Evolutionary conservation across 1,140 invertebrate species (phyloP), one percentile per base, ranked within the genome.

Genomic region (Orchesella cincta): DNA sequence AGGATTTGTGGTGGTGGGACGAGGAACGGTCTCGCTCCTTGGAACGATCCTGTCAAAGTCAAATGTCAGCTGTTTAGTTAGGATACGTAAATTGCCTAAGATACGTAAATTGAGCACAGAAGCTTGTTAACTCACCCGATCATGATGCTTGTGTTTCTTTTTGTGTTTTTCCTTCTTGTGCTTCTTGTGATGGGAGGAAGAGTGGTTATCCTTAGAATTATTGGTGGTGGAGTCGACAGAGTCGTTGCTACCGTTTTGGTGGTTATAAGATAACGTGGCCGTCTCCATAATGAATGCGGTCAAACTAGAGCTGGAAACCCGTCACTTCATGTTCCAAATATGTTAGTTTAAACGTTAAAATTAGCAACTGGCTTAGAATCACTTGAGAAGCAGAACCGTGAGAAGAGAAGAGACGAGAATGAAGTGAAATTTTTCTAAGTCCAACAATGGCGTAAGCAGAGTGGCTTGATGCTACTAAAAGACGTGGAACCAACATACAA

Each of bases 1-100:
- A 86, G 73, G 87, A 88, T 33, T 88, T 86, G 75, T 86, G 84
- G 51, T 86, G 84, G 39, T 82, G 83, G 33, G 84, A 83, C 33
- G 84, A 83, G 80, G 83, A 84, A 79, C 83, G 83, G 23, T 67
- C 31, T 14, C 62, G 62, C 26, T 67, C 62, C 8, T 33, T 29
- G 8, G 62, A 67, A 33, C 62, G 62, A 29, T 67, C 62, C 62
- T 67, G n/a, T 31, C 29, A 57, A 46, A 46, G 5, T 8, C 39
- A 57, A n/a, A n/a, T n/a, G 18, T 46, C 39, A 46, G 5, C 39
- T 46, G 39, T 8, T 46, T 8, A 46, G 5, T 5, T 8, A 18
- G 39, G 5, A 46, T 5, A 18, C 39, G 18, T 46, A 46, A 46
- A 18, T 18, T 8, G 39, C 39, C 18, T 46, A 46, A 46, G 39